Percentiles rank a stretch among this genome's conserved stretches.
These are phyloP conservation scores for Danio kyathit DNA, from an alignment of 2,797 vertebrate genomes.

Conservation along the genomic window DNA sequence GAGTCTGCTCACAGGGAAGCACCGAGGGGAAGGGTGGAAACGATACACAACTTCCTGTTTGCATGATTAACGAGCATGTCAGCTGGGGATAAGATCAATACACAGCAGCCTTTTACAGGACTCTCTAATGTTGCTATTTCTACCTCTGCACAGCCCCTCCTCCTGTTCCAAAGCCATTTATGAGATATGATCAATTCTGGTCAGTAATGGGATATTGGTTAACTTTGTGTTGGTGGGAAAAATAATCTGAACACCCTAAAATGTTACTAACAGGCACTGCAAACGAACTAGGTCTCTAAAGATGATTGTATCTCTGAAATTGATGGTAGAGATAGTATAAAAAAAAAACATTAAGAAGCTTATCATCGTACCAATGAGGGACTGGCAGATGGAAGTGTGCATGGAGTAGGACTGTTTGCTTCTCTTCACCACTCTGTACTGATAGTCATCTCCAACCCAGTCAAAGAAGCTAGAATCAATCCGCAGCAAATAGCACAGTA, in stretches of 20 bases:
- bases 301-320: constrained; percentile 60
- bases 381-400: constrained; percentile 30
- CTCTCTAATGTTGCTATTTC: constrained; percentile 70
- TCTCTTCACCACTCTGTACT: constrained; percentile 62
- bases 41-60: constrained; percentile 75
- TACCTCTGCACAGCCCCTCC: constrained; percentile 67
- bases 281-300: constrained; percentile 41
- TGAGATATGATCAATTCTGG: constrained; percentile 77
- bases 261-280: constrained; percentile 56
- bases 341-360: constrained; percentile 65
- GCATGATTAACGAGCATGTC: constrained; percentile 78
- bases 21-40: constrained; percentile 65
- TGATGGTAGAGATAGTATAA: constrained; percentile 54
- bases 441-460: constrained; percentile 70
- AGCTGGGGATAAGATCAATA: constrained; percentile 73
- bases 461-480: constrained; percentile 64
- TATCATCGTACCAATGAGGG: constrained; percentile 63
- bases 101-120: constrained; percentile 64
- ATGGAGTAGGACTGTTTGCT: constrained; percentile 46
- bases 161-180: constrained; percentile 76
- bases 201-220: constrained; percentile 77
- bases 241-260: constrained; percentile 55
- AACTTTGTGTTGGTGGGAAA: constrained; percentile 55
- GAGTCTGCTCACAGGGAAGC: constrained; percentile 33
- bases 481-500: constrained; percentile 47